Base-by-base conservation (phyloP, 92 coral and sea anemone species). In the Porites rus region DNA sequence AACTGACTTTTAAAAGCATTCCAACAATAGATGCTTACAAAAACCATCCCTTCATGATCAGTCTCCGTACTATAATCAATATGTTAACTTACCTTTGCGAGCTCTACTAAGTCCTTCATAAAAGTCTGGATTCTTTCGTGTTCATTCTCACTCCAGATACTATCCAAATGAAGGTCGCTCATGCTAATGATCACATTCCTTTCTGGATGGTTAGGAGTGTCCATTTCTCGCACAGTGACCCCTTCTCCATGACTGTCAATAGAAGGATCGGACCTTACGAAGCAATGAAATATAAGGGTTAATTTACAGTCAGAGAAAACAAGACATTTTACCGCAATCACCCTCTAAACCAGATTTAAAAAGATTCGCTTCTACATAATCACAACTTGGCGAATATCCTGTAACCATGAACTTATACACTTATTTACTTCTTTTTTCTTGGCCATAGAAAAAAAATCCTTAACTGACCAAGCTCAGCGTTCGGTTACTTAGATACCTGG, bases 111-210 rank as follows among this genome's bases (percentile, higher is more conserved):
- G 54, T n/a, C 78, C 6, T 73, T 56, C 31, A 75, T 75, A 65
- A 84, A 84, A 17, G 52, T 78, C 46, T 28, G 20, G 22, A 84
- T 77, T 67, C 78, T 71, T 38, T 85, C 84, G 10, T 53, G 51
- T 66, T 65, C 67, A 54, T 76, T 76, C n/a, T 62, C 17, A 60
- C 89, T 63, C 89, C 89, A 85, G 52, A 69, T 65, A 6, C 82
- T 74, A 73, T 85, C 67, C 31, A 85, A 14, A 77, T 85, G 84
- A 28, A 85, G 83, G 69, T 85, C 89, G 38, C 89, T 85, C 72
- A 85, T 66, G 19, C 58, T 10, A 20, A 85, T 43, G 77, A 77
- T 85, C 17, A 52, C 50, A 13, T 78, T 77, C 77, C 78, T 85
- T 12, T 51, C 54, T 28, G 76, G 53, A 78, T 85, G 64, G 51